phyloP scores from a whole-genome alignment of 2,888 invertebrate genomes.

The Urechis unicinctus region DNA sequence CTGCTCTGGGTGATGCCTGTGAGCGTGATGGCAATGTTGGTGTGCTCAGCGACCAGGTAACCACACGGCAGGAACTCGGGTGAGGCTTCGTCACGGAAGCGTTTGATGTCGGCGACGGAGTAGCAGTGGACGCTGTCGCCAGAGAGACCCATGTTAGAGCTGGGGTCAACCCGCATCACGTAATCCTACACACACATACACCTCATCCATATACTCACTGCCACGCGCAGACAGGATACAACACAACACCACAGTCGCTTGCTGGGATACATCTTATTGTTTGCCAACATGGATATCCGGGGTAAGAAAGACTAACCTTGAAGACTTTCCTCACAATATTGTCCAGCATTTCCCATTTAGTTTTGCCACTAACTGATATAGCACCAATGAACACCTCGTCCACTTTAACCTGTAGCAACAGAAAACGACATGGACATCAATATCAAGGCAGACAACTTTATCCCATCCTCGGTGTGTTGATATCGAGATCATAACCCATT shows the following conservation, averaged over 20 bases:
- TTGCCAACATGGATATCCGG: no score
- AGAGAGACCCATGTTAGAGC: conserved; percentile 74
- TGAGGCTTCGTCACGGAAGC: conserved; percentile 11
- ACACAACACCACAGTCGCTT: no score
- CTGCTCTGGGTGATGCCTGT: conserved; percentile 52
- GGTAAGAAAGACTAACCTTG: conserved; percentile 61
- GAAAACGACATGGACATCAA: no score
- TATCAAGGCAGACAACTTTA: no score
- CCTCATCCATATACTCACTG: background rate
- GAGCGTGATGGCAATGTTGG: conserved; percentile 54
- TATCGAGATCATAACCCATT: background rate
- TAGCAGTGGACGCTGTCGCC: conserved; percentile 89
- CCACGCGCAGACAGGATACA: no score
- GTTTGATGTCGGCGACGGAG: conserved; percentile 72
- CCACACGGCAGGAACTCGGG: conserved; percentile 90
- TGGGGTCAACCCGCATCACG: conserved; percentile 84
- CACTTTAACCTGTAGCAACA: conserved; percentile 5
- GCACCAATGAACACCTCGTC: conserved; percentile 64
- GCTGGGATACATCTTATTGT: no score
- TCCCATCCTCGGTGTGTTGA: background rate
- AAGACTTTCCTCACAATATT: conserved; percentile 84
- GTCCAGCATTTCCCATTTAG: conserved; percentile 91
- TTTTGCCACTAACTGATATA: conserved; percentile 84
- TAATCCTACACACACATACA: conserved; percentile 62
- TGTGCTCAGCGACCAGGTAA: conserved; percentile 69